Evolutionary conservation across 2,113 vertebrate species (phyloP).

Genomic region (Globicephala melas): DNA sequence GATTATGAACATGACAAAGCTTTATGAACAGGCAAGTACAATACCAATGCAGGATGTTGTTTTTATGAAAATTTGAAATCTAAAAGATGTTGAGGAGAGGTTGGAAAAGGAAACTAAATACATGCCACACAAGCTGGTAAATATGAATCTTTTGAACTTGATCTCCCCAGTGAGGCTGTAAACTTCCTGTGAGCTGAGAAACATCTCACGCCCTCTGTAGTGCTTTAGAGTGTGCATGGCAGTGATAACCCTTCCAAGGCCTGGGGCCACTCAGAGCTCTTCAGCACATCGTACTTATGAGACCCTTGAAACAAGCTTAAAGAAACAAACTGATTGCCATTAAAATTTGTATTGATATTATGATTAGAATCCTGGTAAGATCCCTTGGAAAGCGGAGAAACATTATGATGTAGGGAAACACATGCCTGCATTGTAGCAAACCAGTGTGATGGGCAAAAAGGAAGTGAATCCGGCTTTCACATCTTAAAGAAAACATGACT

Average conservation of each 20-base stretch:
- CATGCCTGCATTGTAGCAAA: not conserved
- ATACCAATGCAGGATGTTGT: not conserved
- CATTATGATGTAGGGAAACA: not conserved
- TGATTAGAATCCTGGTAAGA: not conserved
- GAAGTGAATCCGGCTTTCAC: not conserved
- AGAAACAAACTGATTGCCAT: not conserved
- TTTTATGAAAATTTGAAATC: not conserved
- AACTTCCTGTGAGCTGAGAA: not conserved
- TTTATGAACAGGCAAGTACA: not conserved
- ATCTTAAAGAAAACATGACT: not conserved
- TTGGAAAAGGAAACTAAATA: not conserved
- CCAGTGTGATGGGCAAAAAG: not conserved
- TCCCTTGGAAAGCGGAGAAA: not conserved
- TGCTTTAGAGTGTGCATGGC: not conserved
- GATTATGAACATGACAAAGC: not conserved
- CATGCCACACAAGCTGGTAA: not conserved
- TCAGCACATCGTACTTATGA: not conserved
- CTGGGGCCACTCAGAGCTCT: not conserved
- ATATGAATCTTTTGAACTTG: not conserved
- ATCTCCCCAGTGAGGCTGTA: not conserved
- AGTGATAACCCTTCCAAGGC: not conserved
- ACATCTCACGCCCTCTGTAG: not conserved
- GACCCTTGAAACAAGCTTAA: not conserved
- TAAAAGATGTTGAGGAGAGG: not conserved
- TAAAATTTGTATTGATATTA: not conserved